Conservation (phyloP, 2,888 invertebrate species). For the Trachelus stipa region DNA sequence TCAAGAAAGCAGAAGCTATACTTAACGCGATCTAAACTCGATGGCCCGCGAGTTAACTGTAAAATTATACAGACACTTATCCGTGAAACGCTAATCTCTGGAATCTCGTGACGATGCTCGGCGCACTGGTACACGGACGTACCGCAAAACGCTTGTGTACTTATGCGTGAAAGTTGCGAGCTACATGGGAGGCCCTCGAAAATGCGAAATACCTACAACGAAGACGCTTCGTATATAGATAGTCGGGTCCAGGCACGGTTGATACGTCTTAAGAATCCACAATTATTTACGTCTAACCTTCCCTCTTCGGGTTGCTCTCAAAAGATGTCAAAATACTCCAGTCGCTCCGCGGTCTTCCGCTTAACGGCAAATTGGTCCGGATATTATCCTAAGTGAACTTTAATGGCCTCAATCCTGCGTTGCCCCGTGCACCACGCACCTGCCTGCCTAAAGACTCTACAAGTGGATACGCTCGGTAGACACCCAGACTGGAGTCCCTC, state of each 20-base stretch:
- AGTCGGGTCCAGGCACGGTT: background rate
- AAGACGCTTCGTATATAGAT: background rate
- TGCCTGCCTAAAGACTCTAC: slow-evolving; percentile 42
- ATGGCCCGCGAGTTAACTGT: background rate
- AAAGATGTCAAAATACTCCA: background rate
- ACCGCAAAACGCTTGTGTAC: background rate
- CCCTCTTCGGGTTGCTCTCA: background rate
- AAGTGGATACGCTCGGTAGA: slow-evolving; percentile 29
- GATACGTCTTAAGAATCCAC: background rate
- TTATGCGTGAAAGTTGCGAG: background rate
- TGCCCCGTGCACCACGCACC: slow-evolving; percentile 12
- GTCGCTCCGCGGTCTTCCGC: slow-evolving; percentile 5
- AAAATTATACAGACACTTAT: background rate
- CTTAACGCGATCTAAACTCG: background rate
- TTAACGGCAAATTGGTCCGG: slow-evolving; percentile 48
- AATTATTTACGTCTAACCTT: background rate
- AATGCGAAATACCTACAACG: slow-evolving; percentile 38
- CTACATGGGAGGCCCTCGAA: slow-evolving; percentile 20
- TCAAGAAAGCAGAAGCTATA: background rate
- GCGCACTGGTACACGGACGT: background rate
- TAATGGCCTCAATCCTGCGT: slow-evolving; percentile 50
- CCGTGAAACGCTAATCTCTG: background rate
- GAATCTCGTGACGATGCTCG: background rate
- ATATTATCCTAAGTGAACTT: slow-evolving; percentile 63
- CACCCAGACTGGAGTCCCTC: background rate